Conservation (phyloP, 2,797 vertebrate genomes). For the Danionella dracula region DNA sequence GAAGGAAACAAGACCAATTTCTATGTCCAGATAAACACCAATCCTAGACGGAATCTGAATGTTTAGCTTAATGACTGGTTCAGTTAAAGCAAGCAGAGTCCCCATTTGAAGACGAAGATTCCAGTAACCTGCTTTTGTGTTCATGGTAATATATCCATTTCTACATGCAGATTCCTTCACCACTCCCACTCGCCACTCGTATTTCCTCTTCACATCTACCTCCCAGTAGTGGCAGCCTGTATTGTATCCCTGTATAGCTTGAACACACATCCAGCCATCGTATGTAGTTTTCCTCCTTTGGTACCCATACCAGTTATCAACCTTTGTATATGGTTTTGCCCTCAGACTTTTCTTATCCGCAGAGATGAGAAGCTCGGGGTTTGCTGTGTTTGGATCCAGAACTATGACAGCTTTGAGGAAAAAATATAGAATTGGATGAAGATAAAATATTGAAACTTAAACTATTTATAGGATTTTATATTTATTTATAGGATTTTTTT, state of each 20-base stretch:
- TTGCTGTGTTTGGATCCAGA: conserved; percentile 43
- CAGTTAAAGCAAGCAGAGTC: conserved; percentile 35
- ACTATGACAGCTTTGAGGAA: conserved; percentile 17
- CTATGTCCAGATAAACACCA: conserved; percentile 39
- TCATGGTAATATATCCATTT: conserved; percentile 29
- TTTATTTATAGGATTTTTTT: background rate
- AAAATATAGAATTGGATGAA: background rate
- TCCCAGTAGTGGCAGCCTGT: conserved; percentile 45
- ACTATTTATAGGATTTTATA: background rate
- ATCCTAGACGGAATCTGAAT: conserved; percentile 17
- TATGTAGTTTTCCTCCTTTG: background rate
- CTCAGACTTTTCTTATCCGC: conserved; percentile 14
- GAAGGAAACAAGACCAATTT: conserved; percentile 40
- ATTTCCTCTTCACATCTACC: conserved; percentile 32
- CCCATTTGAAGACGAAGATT: conserved; percentile 36
- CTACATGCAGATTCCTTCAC: conserved; percentile 34
- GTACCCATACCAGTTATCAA: background rate
- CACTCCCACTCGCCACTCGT: conserved; percentile 47
- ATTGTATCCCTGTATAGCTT: conserved; percentile 34
- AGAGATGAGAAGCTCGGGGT: conserved; percentile 24
- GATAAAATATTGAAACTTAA: background rate
- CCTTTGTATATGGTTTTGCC: conserved; percentile 12
- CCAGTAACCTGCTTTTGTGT: conserved; percentile 41
- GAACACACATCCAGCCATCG: conserved; percentile 42
- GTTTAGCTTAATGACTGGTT: conserved; percentile 36